Percentiles rank a stretch among this genome's conserved stretches.
phyloP scores from a whole-genome alignment of 2,888 invertebrate genomes.

The Thereva unica region DNA sequence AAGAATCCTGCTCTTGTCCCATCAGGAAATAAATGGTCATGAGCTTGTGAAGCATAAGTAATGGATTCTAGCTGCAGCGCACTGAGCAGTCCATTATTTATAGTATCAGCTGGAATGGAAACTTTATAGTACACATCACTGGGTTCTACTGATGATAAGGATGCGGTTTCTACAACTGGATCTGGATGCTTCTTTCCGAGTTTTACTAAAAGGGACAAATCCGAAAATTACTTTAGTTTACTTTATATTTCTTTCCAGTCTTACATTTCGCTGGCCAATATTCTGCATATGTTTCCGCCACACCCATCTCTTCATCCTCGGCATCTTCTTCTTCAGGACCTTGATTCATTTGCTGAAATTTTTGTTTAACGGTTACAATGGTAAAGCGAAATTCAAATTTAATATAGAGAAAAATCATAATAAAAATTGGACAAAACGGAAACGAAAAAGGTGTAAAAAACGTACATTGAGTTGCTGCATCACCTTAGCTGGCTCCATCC shows the following conservation, averaged over 20 bases:
- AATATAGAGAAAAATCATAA: conserved; percentile 12
- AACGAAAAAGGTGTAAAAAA: conserved; percentile 3
- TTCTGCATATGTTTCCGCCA: conserved; percentile 97
- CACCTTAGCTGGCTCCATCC: conserved; percentile 63
- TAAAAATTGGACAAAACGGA: conserved; percentile 5
- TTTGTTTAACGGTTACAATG: conserved; percentile 6
- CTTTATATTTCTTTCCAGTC: conserved; percentile 46
- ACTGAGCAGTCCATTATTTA: conserved; percentile 84
- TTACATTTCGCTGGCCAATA: conserved; percentile 96
- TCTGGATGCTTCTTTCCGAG: conserved; percentile 96
- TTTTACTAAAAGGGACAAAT: conserved; percentile 69
- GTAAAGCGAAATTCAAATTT: not conserved
- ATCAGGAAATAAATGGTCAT: conserved; percentile 86
- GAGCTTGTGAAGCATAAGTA: conserved; percentile 96
- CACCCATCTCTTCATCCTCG: conserved; percentile 95
- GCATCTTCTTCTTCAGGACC: conserved; percentile 73
- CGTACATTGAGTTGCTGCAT: conserved; percentile 45
- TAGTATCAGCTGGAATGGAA: conserved; percentile 81
- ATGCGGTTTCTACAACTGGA: conserved; percentile 98
- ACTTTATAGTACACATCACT: conserved; percentile 88
- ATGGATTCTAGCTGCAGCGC: conserved; percentile 97
- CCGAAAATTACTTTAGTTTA: not conserved
- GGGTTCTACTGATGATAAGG: conserved; percentile 93
- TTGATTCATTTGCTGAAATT: conserved; percentile 40
- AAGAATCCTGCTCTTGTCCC: conserved; percentile 93